Base-by-base conservation (phyloP, 2,113 vertebrate species). In the Lonchura striata region DNA sequence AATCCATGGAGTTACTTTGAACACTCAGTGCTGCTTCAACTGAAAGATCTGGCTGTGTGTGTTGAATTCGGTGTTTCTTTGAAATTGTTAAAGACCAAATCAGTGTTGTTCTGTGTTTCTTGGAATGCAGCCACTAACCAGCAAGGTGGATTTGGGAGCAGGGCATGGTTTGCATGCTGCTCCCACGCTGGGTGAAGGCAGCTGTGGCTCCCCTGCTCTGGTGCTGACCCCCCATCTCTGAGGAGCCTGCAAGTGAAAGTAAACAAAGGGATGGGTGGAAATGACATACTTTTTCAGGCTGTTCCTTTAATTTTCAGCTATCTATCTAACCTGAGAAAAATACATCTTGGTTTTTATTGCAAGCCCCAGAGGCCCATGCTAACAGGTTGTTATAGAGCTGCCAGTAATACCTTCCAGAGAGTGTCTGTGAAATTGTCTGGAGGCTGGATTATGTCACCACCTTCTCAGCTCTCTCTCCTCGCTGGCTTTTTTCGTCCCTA, bases 271-370 rank as follows among this genome's bases (percentile, higher is more conserved):
- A 87, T 27, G 41, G 50, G 30, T 79, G 46, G 86, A 84, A 92
- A 6, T 86, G 90, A 86, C 90, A 90, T 81, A 39, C 65, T 66
- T 86, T 90, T 66, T 54, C 81, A 44, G 87, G 37, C 76, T 75
- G 65, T 74, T 95, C 85, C 94, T 97, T 96, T 97, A 95, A 95
- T 97, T 97, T 97, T 94, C 75, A 88, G 75, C 46, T 74, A 60
- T 53, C 63, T 79, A 3, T 80, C 78, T 88, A 85, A 76, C 50
- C 70, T 84, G 70, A 49, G 37, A 59, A 47, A 59, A 66, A 39
- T 47, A 39, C 2, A 85, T 74, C 50, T 87, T 74, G 82, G 44
- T 82, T 97, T 94, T 95, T 88, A 77, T 90, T 95, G 66, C n/a
- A 95, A 78, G 42, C 79, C 95, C 94, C 31, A 59, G 84, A 95